Conservation (phyloP, 1,140 invertebrate species). For the Ladona fulva region DNA sequence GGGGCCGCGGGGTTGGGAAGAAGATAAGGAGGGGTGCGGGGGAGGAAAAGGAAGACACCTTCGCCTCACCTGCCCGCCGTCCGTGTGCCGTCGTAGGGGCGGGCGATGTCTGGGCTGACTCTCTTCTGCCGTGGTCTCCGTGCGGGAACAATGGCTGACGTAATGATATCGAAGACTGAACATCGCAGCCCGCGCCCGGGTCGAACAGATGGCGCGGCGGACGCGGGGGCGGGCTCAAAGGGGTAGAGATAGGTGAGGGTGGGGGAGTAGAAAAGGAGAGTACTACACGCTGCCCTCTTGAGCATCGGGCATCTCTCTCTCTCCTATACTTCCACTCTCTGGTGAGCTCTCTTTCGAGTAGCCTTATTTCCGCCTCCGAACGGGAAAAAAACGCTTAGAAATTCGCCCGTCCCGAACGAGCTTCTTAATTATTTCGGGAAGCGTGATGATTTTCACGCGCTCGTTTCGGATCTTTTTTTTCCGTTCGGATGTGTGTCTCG, state of each 20-base stretch:
- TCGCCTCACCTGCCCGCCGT: background rate
- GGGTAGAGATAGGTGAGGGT: background rate
- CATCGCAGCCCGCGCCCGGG: background rate
- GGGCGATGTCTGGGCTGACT: background rate
- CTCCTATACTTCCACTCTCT: too few species aligned
- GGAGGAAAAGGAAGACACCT: background rate
- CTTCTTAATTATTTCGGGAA: too few species aligned
- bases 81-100: background rate
- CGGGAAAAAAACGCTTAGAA: too few species aligned
- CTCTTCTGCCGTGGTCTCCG: background rate
- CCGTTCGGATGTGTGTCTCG: too few species aligned
- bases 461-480: too few species aligned
- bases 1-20: background rate
- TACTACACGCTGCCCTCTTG: too few species aligned
- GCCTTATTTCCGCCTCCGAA: too few species aligned
- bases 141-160: background rate
- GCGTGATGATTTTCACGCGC: too few species aligned
- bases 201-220: background rate
- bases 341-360: too few species aligned
- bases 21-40: background rate
- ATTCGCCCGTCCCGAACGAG: too few species aligned
- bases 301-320: too few species aligned
- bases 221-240: background rate
- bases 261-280: background rate
- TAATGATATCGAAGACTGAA: constrained; percentile 7